Conservation (phyloP, 2,888 invertebrate species). For the Dicycla oo region DNA sequence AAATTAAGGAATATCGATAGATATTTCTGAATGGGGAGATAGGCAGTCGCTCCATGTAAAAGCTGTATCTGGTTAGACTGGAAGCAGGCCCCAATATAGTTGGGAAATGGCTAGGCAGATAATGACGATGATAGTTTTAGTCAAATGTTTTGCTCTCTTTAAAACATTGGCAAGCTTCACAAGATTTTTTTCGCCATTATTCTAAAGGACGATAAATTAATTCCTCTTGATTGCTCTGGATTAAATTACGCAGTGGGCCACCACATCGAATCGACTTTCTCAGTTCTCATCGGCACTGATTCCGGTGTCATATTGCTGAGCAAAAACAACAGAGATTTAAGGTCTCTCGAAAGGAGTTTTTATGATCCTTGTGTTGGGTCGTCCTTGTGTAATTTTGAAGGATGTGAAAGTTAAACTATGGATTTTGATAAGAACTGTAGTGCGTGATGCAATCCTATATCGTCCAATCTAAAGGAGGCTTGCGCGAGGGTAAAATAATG, state of each 20-base stretch:
- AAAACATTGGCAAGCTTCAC: conserved; percentile 18
- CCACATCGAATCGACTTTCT: conserved; percentile 71
- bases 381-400: background rate
- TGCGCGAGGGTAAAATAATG: background rate
- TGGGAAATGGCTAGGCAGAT: background rate
- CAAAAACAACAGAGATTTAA: conserved; percentile 59
- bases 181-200: conserved; percentile 50
- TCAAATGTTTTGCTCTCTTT: background rate
- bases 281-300: conserved; percentile 74
- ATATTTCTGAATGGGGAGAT: no score
- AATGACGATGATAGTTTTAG: background rate
- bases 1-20: no score
- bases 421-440: background rate
- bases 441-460: background rate
- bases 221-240: conserved; percentile 76
- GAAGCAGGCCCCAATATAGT: background rate
- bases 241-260: conserved; percentile 78
- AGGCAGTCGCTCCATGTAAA: no score
- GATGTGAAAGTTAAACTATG: background rate
- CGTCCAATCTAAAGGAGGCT: background rate
- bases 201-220: conserved; percentile 79
- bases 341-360: conserved; percentile 34
- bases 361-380: conserved; percentile 31
- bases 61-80: background rate
- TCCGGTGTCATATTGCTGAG: conserved; percentile 80